A percentile compares a stretch with the other conserved stretches of the same genome.
These are phyloP conservation scores for Acanthoscelides obtectus DNA, from an alignment of 2,888 invertebrate species.

Conservation along the genomic window DNA sequence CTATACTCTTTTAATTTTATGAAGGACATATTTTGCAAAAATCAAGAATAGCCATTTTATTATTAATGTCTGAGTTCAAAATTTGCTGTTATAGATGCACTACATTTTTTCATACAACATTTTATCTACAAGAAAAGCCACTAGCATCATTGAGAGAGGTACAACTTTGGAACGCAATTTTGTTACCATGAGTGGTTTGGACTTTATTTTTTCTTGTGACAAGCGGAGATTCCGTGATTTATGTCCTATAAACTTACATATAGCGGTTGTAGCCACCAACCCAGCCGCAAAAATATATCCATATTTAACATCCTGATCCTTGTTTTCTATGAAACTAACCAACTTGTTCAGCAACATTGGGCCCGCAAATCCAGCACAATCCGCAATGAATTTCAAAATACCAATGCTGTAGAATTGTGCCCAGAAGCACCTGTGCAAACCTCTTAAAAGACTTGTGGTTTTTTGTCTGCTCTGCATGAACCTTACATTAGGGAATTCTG, in stretches of 20 bases:
- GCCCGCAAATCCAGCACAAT: conserved; percentile 80
- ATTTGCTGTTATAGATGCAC: no score
- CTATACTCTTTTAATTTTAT: no score
- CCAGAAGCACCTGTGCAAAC: conserved; percentile 73
- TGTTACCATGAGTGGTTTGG: no score
- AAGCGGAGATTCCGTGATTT: no score
- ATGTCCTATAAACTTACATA: conserved; percentile 53
- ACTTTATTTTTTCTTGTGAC: no score
- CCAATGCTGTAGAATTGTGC: conserved; percentile 81
- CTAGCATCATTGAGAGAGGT: no score
- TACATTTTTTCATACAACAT: no score
- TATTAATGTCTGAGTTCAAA: no score
- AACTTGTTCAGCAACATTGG: conserved; percentile 83
- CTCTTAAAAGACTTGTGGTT: conserved; percentile 39
- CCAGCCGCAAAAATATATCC: conserved; percentile 64
- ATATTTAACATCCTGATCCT: conserved; percentile 58
- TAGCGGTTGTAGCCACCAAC: conserved; percentile 60
- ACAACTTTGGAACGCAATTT: no score
- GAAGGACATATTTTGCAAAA: no score
- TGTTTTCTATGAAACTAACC: conserved; percentile 72
- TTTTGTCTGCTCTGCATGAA: not conserved
- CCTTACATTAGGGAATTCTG: not conserved
- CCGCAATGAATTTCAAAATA: conserved; percentile 74
- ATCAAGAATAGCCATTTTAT: no score
- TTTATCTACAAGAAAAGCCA: no score